Percentiles rank a stretch among this genome's conserved stretches.
Conservation (phyloP, 1,140 invertebrate genomes). For the Drosophila varians region DNA sequence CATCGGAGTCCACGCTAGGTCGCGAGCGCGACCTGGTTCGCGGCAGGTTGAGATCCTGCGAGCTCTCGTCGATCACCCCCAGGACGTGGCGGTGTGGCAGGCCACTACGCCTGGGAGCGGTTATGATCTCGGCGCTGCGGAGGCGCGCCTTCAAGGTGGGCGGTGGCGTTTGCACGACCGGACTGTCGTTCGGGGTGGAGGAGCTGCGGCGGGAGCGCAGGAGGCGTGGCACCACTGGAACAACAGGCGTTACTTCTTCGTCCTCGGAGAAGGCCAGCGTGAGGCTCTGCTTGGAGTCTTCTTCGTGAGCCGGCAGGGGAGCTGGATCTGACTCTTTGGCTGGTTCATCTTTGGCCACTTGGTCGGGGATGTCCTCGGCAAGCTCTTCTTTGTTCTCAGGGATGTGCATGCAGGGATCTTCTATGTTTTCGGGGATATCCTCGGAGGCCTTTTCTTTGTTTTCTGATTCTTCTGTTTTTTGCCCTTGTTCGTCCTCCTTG, state of each 20-base stretch:
- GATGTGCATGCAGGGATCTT: no score
- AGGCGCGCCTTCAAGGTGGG: slow-evolving; percentile 5
- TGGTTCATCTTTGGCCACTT: not conserved
- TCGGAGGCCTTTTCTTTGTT: no score
- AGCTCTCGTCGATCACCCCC: slow-evolving; percentile 61
- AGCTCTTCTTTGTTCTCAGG: no score
- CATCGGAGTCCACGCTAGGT: slow-evolving; percentile 19
- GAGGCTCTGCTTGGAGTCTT: slow-evolving; percentile 24
- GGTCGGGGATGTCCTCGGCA: not conserved
- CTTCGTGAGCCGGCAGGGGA: not conserved
- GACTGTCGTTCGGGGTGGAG: not conserved
- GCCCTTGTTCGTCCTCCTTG: no score
- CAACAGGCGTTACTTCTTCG: not conserved
- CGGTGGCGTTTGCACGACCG: not conserved
- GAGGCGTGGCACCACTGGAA: not conserved
- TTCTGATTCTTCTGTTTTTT: no score
- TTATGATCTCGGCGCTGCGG: slow-evolving; percentile 22
- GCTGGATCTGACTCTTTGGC: not conserved
- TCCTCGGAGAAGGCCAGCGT: slow-evolving; percentile 34
- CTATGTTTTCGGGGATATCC: no score
- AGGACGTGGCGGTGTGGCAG: slow-evolving; percentile 14
- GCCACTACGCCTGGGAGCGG: slow-evolving; percentile 25
- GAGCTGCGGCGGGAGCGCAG: not conserved
- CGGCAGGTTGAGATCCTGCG: not conserved
- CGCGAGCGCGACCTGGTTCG: slow-evolving; percentile 56